A percentile compares a stretch with the other conserved stretches of the same genome.
Evolutionary conservation across 2,113 vertebrate species (phyloP).

Genomic region (Chaetura pelagica): DNA sequence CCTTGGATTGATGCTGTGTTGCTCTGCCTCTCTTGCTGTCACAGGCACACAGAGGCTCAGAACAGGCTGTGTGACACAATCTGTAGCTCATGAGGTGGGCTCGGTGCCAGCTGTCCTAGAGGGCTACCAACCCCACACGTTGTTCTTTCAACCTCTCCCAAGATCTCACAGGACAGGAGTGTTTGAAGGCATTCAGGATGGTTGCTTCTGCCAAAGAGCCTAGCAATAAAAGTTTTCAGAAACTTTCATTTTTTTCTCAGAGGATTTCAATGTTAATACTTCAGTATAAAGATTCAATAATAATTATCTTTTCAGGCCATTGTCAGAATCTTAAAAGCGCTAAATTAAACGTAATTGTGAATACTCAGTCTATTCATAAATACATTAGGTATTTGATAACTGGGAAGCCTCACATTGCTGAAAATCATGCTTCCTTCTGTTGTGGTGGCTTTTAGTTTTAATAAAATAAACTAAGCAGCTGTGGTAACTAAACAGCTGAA

Average conservation of each 20-base stretch:
- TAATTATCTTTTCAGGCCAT: background rate
- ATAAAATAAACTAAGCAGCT: background rate
- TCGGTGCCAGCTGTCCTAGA: background rate
- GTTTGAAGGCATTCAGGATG: background rate
- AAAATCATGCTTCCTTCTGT: slow-evolving; percentile 17
- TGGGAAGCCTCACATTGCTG: slow-evolving; percentile 25
- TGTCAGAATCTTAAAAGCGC: background rate
- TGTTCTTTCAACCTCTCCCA: background rate
- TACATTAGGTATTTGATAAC: background rate
- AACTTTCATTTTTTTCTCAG: background rate
- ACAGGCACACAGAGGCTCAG: background rate
- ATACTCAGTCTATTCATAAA: background rate
- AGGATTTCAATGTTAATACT: background rate
- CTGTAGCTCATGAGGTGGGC: background rate
- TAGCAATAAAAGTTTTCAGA: background rate
- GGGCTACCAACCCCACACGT: fast-evolving
- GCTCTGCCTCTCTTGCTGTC: background rate
- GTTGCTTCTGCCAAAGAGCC: background rate
- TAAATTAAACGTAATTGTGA: background rate
- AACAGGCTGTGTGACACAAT: background rate
- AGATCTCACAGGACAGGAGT: background rate
- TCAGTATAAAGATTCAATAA: background rate
- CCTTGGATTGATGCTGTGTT: background rate
- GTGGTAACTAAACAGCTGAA: slow-evolving; percentile 15
- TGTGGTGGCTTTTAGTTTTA: background rate